phyloP scores from a whole-genome alignment of 2,888 invertebrate genomes.

The Sturmia bella region DNA sequence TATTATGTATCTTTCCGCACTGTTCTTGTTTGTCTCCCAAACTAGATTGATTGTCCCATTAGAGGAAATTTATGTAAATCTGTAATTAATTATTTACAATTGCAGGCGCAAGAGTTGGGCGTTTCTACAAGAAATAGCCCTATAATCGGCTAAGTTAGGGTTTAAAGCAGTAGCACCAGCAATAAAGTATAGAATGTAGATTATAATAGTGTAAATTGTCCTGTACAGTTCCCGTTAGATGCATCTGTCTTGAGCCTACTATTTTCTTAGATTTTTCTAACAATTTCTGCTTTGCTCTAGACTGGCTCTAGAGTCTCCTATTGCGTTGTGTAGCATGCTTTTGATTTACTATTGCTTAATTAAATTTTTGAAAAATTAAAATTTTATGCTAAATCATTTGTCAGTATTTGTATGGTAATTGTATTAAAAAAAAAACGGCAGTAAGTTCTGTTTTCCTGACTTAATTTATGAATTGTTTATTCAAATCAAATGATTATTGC shows the following conservation, averaged over 20 bases:
- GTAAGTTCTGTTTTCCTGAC: not conserved
- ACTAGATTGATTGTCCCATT: constrained; percentile 67
- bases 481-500: constrained; percentile 25
- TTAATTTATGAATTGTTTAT: constrained; percentile 37
- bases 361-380: too few species aligned
- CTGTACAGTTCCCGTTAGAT: too few species aligned
- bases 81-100: constrained; percentile 26
- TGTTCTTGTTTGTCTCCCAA: constrained; percentile 16
- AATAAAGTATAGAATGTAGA: too few species aligned
- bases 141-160: constrained; percentile 11
- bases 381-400: not conserved
- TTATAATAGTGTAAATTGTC: too few species aligned
- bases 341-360: too few species aligned
- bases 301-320: too few species aligned
- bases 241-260: too few species aligned
- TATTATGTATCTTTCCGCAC: constrained; percentile 64
- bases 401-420: constrained; percentile 10
- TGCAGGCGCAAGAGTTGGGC: constrained; percentile 19
- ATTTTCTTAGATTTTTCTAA: too few species aligned
- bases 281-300: too few species aligned
- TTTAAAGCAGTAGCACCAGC: too few species aligned
- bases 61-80: constrained; percentile 65
- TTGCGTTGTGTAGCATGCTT: too few species aligned
- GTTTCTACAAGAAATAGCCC: constrained; percentile 1
- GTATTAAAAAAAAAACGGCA: constrained; percentile 5